Conservation (phyloP, 1,140 invertebrate species). For the Drosophila seguyi region DNA sequence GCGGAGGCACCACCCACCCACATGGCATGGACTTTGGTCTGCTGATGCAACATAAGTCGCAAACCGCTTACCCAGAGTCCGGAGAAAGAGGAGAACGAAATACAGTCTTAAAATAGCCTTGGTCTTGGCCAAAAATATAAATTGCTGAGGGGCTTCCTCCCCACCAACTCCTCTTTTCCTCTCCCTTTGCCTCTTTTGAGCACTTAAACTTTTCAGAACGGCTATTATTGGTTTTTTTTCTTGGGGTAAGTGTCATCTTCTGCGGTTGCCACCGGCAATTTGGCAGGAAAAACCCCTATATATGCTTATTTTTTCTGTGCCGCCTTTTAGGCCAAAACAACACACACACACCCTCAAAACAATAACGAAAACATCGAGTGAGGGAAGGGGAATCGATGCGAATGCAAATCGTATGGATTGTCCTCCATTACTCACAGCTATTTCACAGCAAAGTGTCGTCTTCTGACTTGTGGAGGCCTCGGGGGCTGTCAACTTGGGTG, state of each 20-base stretch:
- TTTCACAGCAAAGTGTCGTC: conserved; percentile 43
- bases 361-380: conserved; percentile 44
- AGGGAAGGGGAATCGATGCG: conserved; percentile 7
- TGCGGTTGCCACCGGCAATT: conserved; percentile 68
- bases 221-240: conserved; percentile 71
- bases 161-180: background rate
- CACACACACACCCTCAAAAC: conserved; percentile 22
- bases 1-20: background rate
- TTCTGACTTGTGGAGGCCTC: conserved; percentile 15
- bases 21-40: background rate
- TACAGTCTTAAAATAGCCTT: conserved; percentile 46
- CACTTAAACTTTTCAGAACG: conserved; percentile 53
- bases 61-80: conserved; percentile 30
- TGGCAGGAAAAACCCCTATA: conserved; percentile 46
- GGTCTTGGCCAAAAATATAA: conserved; percentile 42
- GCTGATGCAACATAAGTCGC: conserved; percentile 42
- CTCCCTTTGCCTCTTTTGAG: background rate
- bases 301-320: conserved; percentile 61
- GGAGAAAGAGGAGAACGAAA: background rate
- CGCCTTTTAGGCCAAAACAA: conserved; percentile 56
- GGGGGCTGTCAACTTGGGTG: conserved; percentile 9
- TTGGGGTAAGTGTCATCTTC: conserved; percentile 55
- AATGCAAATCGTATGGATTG: conserved; percentile 51
- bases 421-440: conserved; percentile 50
- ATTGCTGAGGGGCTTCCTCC: conserved; percentile 13